phyloP scores from a whole-genome alignment of 1,140 invertebrate genomes.

The Caenorhabditis briggsae region DNA sequence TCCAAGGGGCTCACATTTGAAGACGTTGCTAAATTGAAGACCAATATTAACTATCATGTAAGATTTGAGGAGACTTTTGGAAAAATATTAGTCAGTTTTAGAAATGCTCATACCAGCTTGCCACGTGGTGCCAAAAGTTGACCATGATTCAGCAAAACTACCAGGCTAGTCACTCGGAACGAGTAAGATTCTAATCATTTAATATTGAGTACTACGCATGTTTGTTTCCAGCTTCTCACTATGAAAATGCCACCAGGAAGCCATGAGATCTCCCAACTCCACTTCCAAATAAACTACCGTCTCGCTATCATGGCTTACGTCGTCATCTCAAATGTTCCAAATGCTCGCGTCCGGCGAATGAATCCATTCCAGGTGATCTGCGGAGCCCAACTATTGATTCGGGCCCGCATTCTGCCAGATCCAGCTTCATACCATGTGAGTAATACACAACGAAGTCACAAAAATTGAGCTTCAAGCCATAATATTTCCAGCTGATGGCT shows the following conservation, averaged over 20 bases:
- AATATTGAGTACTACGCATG: neutral
- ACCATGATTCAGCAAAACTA: neutral
- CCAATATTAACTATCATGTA: conserved; percentile 22
- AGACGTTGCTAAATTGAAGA: neutral
- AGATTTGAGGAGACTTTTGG: no score
- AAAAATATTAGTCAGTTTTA: neutral
- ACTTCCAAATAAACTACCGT: neutral
- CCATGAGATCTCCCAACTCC: neutral
- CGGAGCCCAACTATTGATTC: neutral
- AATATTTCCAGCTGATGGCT: neutral
- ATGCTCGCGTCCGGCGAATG: neutral
- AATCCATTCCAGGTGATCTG: neutral
- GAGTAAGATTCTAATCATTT: neutral
- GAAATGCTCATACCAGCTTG: neutral
- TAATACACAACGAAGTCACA: no score
- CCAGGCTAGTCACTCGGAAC: neutral
- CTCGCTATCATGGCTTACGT: neutral
- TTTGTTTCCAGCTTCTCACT: neutral
- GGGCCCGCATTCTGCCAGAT: neutral
- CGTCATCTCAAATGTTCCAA: neutral
- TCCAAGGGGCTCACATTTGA: neutral
- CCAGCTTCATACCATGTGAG: conserved; percentile 21
- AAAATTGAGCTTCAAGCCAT: neutral
- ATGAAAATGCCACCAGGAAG: conserved; percentile 23
- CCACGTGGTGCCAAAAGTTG: neutral